phyloP scores from a whole-genome alignment of 2,888 invertebrate genomes.

The Aquatica leii region DNA sequence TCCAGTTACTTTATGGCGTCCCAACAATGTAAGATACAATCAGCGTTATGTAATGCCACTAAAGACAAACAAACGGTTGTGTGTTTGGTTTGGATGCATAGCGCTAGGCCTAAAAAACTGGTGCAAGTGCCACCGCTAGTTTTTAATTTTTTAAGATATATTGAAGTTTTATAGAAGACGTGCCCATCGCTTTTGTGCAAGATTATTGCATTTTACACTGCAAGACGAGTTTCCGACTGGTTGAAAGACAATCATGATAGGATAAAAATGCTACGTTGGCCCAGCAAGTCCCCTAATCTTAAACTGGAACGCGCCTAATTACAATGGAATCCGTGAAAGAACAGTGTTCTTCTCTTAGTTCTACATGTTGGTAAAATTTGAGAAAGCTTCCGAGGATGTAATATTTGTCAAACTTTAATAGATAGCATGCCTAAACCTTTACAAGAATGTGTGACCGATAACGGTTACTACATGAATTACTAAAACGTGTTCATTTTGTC shows the following conservation, averaged over 20 bases:
- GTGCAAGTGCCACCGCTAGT: not conserved
- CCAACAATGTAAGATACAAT: too few species aligned
- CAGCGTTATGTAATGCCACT: not conserved
- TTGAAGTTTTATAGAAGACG: not conserved
- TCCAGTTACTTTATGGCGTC: not conserved
- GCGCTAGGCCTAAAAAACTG: not conserved
- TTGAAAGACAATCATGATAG: not conserved
- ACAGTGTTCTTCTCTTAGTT: not conserved
- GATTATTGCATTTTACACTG: not conserved
- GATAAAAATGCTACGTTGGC: not conserved
- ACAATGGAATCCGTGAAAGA: not conserved
- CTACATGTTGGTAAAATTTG: not conserved
- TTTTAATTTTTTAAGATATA: not conserved
- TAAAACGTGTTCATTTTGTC: not conserved
- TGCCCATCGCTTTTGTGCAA: not conserved
- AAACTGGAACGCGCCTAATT: not conserved
- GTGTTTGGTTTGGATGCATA: constrained; percentile 1
- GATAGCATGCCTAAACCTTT: too few species aligned
- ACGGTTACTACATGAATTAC: too few species aligned
- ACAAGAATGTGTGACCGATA: too few species aligned
- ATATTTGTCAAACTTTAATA: too few species aligned
- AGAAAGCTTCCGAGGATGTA: not conserved
- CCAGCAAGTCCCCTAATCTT: not conserved
- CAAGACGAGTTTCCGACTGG: not conserved
- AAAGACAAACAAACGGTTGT: not conserved